These are phyloP conservation scores for Tetranychus truncatus DNA, from an alignment of 2,888 invertebrate genomes.

Conservation along the genomic window DNA sequence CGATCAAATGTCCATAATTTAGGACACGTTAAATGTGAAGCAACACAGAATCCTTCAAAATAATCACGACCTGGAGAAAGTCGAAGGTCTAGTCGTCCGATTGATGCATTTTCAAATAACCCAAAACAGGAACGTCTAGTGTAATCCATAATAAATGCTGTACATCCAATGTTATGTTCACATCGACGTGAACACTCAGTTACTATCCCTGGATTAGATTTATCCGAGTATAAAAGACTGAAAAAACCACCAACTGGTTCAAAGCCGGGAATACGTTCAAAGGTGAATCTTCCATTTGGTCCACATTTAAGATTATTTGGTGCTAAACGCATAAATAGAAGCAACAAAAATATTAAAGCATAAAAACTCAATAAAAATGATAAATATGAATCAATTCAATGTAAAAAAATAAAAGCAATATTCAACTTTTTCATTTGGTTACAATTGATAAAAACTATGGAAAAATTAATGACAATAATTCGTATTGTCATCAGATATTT, in stretches of 20 bases:
- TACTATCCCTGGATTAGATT: slow-evolving; percentile 32
- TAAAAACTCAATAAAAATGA: too few species aligned
- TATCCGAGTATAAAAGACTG: slow-evolving; percentile 30
- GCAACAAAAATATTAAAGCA: too few species aligned
- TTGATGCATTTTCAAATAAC: slow-evolving; percentile 19
- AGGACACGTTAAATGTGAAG: slow-evolving; percentile 29
- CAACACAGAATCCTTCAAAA: slow-evolving; percentile 28
- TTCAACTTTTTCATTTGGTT: too few species aligned
- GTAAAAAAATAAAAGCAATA: too few species aligned
- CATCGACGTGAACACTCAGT: slow-evolving; percentile 33
- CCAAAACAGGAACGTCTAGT: slow-evolving; percentile 33
- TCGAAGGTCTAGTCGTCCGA: slow-evolving; percentile 25
- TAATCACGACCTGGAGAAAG: slow-evolving; percentile 26
- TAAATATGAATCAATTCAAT: too few species aligned
- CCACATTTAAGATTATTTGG: slow-evolving; percentile 21
- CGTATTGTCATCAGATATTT: slow-evolving; percentile 11
- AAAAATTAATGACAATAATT: background rate
- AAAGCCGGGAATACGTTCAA: slow-evolving; percentile 27
- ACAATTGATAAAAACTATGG: too few species aligned
- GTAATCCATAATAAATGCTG: slow-evolving; percentile 35
- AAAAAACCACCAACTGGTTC: slow-evolving; percentile 27
- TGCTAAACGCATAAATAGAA: background rate
- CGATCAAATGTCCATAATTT: slow-evolving; percentile 38
- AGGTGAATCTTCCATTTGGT: slow-evolving; percentile 25
- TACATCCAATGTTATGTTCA: slow-evolving; percentile 32